Percentiles rank a stretch among this genome's conserved stretches.
phyloP scores from a whole-genome alignment of 2,113 vertebrate genomes.

The Pituophis catenifer region DNA sequence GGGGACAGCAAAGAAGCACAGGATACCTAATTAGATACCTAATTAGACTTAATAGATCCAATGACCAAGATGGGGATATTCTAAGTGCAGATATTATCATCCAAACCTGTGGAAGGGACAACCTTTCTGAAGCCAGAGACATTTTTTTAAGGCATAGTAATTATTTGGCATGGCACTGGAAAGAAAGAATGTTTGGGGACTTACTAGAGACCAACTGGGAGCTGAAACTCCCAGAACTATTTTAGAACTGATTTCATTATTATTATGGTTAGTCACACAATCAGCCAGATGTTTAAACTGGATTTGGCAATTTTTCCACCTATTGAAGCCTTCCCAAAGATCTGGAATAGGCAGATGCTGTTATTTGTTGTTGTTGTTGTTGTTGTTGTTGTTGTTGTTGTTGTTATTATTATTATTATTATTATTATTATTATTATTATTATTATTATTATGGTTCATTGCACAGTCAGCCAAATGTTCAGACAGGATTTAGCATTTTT shows the following conservation, averaged over 20 bases:
- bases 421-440: too few relatives aligned
- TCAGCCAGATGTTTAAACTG: too few relatives aligned
- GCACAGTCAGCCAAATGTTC: background rate
- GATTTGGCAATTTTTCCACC: too few relatives aligned
- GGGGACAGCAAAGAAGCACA: background rate
- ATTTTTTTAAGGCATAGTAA: background rate
- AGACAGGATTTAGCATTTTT: background rate
- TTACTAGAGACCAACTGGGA: background rate
- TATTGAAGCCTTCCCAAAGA: too few relatives aligned
- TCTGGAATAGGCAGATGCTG: too few relatives aligned
- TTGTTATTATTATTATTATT: too few relatives aligned
- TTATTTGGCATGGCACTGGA: background rate
- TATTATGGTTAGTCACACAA: background rate
- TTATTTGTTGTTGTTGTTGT: too few relatives aligned
- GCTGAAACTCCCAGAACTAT: background rate
- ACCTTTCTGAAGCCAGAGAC: background rate
- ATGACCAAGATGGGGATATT: background rate
- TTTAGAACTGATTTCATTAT: background rate
- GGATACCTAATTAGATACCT: background rate
- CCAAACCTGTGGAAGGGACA: background rate
- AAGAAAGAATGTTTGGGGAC: background rate
- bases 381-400: too few relatives aligned
- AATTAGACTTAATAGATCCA: background rate
- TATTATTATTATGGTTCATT: background rate
- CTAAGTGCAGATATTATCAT: background rate